Evolutionary conservation across 2,113 vertebrate genomes (phyloP).

Genomic region (rat (Rattus norvegicus)): GRCr8 NC_086026.1:82023501-82024000

Average conservation of each 20-base stretch:
- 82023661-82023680: background rate
- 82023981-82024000: background rate
- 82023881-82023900: slow-evolving; percentile 52
- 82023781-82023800: slow-evolving; percentile 46
- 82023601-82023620: background rate
- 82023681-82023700: background rate
- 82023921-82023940: slow-evolving; percentile 25
- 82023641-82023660: background rate
- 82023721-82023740: slow-evolving; percentile 17
- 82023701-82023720: background rate
- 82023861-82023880: slow-evolving; percentile 24
- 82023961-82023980: background rate
- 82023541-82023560: background rate
- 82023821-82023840: slow-evolving; percentile 19
- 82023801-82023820: slow-evolving; percentile 25
- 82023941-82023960: slow-evolving; percentile 11
- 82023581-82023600: background rate
- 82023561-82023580: background rate
- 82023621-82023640: background rate
- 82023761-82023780: background rate
- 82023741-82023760: slow-evolving; percentile 22
- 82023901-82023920: slow-evolving; percentile 54
- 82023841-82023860: slow-evolving; percentile 49
- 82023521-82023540: background rate
- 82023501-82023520: background rate